Percentiles rank a stretch among this genome's conserved stretches.
Evolutionary conservation across 2,797 vertebrate species (phyloP).

Genomic region (Notolabrus celidotus): DNA sequence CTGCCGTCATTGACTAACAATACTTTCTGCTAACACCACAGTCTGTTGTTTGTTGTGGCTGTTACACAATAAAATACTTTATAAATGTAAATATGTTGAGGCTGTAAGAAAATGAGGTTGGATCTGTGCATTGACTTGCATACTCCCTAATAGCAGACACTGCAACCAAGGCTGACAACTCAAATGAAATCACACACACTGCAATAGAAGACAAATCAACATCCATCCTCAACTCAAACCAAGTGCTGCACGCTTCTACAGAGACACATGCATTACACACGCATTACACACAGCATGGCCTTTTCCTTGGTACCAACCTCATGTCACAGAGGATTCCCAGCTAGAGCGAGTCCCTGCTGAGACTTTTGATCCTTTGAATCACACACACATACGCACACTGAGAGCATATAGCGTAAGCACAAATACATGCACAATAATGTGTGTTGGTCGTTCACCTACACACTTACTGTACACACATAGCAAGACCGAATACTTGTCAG

Average conservation of each 20-base stretch:
- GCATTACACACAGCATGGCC: neutral
- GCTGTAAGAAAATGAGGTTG: too few relatives aligned
- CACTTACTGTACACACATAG: neutral
- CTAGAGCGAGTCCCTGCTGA: constrained; percentile 17
- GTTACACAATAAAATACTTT: too few relatives aligned
- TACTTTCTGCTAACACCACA: too few relatives aligned
- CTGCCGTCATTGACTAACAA: too few relatives aligned
- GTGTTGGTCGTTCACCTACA: neutral
- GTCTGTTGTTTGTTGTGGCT: too few relatives aligned
- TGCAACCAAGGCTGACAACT: neutral
- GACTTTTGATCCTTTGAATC: neutral
- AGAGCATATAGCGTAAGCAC: neutral
- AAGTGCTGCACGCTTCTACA: neutral
- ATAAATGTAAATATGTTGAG: too few relatives aligned
- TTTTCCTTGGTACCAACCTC: neutral
- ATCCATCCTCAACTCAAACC: neutral
- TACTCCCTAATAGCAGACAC: too few relatives aligned
- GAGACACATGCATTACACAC: constrained; percentile 1
- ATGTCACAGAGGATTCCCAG: constrained; percentile 12
- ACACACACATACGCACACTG: neutral
- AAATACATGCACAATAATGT: neutral
- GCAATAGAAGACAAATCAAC: neutral
- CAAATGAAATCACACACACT: neutral
- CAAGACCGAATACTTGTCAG: constrained; percentile 38
- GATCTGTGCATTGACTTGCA: too few relatives aligned